Conservation (phyloP, 2,888 invertebrate genomes). For the Amitus sp. region DNA sequence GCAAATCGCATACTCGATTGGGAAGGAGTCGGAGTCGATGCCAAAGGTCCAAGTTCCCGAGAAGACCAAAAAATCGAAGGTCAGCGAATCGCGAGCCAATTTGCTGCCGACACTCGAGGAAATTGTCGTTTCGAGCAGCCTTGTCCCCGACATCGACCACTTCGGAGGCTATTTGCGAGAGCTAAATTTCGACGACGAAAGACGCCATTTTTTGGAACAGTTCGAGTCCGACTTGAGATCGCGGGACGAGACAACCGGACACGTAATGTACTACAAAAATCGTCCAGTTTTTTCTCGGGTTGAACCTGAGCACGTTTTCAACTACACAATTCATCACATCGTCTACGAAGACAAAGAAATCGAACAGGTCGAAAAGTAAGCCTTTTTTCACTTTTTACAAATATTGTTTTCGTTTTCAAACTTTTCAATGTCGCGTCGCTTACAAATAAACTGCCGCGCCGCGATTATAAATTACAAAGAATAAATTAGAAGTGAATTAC, state of each 20-base stretch:
- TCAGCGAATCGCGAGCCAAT: constrained; percentile 21
- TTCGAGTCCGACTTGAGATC: constrained; percentile 37
- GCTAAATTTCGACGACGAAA: constrained; percentile 41
- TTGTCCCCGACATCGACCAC: constrained; percentile 41
- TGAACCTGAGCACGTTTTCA: constrained; percentile 42
- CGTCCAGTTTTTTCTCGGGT: background rate
- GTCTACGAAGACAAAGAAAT: constrained; percentile 65
- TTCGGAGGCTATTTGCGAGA: constrained; percentile 46
- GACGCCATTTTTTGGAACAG: constrained; percentile 44
- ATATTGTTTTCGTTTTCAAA: background rate
- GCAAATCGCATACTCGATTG: constrained; percentile 70
- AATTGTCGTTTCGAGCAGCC: constrained; percentile 35
- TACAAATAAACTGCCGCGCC: too few species aligned
- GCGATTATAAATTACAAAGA: background rate
- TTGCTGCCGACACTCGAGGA: constrained; percentile 45
- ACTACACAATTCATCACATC: constrained; percentile 68
- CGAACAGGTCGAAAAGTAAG: background rate
- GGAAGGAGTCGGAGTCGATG: constrained; percentile 9
- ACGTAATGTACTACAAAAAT: constrained; percentile 1
- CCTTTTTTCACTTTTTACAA: too few species aligned
- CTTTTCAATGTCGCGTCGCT: too few species aligned
- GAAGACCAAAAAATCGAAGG: constrained; percentile 4
- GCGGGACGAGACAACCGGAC: background rate
- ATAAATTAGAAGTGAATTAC: background rate
- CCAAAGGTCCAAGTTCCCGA: background rate